Evolutionary conservation across 2,888 invertebrate genomes (phyloP).

Genomic region (Euzetes globulus): DNA sequence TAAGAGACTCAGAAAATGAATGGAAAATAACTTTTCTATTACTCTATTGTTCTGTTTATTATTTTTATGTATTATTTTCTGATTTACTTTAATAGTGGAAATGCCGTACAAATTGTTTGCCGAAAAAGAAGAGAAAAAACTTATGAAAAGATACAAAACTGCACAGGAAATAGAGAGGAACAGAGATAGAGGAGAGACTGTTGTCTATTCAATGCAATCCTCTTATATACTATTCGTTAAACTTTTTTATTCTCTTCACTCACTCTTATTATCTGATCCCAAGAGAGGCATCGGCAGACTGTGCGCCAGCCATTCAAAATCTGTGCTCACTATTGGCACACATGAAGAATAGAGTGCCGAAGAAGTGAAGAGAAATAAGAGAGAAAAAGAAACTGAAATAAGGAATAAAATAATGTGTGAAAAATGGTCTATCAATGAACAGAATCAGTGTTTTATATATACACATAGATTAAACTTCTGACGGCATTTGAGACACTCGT

Average conservation of each 20-base stretch:
- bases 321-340: not conserved
- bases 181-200: not conserved
- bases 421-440: no score
- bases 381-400: not conserved
- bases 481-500: no score
- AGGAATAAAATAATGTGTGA: not conserved
- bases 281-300: not conserved
- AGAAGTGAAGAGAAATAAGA: not conserved
- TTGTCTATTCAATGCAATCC: conserved; percentile 2
- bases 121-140: not conserved
- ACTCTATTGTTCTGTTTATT: not conserved
- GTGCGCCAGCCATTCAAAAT: not conserved
- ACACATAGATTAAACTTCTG: no score
- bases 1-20: not conserved
- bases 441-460: no score
- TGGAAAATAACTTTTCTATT: not conserved
- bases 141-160: not conserved
- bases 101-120: not conserved
- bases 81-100: not conserved
- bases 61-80: not conserved
- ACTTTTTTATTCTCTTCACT: not conserved
- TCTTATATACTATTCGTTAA: not conserved
- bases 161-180: conserved; percentile 1
- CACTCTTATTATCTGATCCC: conserved; percentile 12
- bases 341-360: not conserved